Percentiles rank a stretch among this genome's conserved stretches.
Conservation (phyloP, 2,113 vertebrate genomes). For the Odobenus rosmarus region DNA sequence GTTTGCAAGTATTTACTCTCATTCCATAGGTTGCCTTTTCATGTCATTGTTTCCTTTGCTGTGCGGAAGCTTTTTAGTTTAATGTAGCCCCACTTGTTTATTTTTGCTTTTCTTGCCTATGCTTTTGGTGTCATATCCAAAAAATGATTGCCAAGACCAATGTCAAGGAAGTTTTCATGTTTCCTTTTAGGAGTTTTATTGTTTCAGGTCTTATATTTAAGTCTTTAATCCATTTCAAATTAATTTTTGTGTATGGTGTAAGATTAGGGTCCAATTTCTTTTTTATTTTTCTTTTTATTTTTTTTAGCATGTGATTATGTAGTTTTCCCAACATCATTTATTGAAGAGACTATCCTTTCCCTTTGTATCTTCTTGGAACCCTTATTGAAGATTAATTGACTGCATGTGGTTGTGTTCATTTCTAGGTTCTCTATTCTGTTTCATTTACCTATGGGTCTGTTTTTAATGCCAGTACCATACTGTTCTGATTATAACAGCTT, state of each 20-base stretch:
- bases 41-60: not conserved
- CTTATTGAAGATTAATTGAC: not conserved
- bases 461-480: not conserved
- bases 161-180: not conserved
- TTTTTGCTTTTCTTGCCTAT: not conserved
- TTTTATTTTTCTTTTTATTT: not conserved
- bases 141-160: not conserved
- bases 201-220: not conserved
- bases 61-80: not conserved
- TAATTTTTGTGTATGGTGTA: not conserved
- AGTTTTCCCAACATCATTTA: not conserved
- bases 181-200: not conserved
- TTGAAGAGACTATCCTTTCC: not conserved
- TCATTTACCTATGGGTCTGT: not conserved
- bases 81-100: not conserved
- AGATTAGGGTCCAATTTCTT: not conserved
- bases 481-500: not conserved
- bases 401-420: not conserved
- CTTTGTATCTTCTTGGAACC: not conserved
- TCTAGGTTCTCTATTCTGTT: not conserved
- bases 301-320: not conserved
- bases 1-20: not conserved
- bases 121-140: not conserved
- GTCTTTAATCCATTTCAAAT: not conserved
- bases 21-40: not conserved